Percentiles rank a stretch among this genome's conserved stretches.
Evolutionary conservation across 23 tunicate genomes (phyloP).

Genomic region (Phallusia fumigata): DNA sequence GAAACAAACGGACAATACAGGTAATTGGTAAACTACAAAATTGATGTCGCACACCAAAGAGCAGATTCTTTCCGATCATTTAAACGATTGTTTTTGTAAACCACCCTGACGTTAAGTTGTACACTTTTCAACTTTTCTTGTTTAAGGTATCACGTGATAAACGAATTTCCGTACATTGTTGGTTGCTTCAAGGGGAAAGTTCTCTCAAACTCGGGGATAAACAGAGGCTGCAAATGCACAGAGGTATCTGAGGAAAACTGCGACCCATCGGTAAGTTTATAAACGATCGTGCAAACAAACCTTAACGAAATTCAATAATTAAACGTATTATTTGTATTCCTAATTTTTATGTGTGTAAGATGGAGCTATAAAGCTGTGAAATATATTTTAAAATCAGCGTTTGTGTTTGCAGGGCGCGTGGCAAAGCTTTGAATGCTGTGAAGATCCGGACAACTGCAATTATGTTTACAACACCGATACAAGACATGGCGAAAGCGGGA

Average conservation of each 20-base stretch:
- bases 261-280: too few species aligned
- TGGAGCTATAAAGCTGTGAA: too few species aligned
- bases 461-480: background rate
- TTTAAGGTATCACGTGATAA: background rate
- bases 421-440: background rate
- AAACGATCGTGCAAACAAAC: too few species aligned
- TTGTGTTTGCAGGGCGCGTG: background rate
- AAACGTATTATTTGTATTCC: too few species aligned
- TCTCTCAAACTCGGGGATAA: background rate
- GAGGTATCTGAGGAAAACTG: background rate
- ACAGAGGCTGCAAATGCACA: background rate
- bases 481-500: background rate
- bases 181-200: background rate
- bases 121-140: background rate
- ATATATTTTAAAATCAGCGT: too few species aligned
- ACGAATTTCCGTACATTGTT: background rate
- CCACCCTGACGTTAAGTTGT: too few species aligned
- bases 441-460: background rate
- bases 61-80: too few species aligned
- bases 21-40: too few species aligned
- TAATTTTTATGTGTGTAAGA: too few species aligned
- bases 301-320: too few species aligned
- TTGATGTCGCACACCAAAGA: too few species aligned
- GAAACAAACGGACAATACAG: constrained; percentile 38
- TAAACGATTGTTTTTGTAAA: too few species aligned